Conservation (phyloP, 1,140 invertebrate genomes). For the Chironomus tepperi region DNA sequence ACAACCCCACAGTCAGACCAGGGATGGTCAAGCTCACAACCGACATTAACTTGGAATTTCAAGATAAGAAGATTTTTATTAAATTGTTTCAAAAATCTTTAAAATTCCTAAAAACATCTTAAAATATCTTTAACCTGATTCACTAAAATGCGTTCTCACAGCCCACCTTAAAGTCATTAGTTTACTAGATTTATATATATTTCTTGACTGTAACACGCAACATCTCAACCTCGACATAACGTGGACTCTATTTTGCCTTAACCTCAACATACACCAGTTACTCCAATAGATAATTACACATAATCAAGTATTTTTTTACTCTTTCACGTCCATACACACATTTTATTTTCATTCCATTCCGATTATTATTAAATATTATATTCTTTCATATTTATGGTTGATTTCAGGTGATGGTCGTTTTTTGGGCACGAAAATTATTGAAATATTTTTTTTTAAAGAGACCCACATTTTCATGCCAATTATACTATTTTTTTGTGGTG, state of each 20-base stretch:
- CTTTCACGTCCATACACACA: background rate
- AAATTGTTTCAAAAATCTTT: no score
- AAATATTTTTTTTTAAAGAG: background rate
- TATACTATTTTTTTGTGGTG: conserved; percentile 19
- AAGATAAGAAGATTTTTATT: no score
- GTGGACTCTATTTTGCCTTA: no score
- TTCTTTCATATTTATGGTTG: background rate
- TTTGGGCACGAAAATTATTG: conserved; percentile 2
- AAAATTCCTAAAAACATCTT: background rate
- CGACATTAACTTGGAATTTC: no score
- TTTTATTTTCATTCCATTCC: background rate
- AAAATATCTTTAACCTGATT: background rate
- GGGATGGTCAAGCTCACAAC: no score
- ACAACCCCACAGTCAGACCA: no score
- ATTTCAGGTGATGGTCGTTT: background rate
- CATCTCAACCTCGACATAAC: background rate
- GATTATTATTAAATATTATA: background rate
- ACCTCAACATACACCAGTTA: background rate
- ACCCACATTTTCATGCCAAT: conserved; percentile 23
- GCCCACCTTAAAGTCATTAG: no score
- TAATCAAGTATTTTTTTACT: conserved; percentile 10
- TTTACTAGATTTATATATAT: no score
- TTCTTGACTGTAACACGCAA: background rate
- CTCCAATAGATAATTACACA: conserved; percentile 13
- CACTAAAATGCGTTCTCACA: no score